phyloP scores from a whole-genome alignment of 2,888 invertebrate species.

The Quadriops clusia region DNA sequence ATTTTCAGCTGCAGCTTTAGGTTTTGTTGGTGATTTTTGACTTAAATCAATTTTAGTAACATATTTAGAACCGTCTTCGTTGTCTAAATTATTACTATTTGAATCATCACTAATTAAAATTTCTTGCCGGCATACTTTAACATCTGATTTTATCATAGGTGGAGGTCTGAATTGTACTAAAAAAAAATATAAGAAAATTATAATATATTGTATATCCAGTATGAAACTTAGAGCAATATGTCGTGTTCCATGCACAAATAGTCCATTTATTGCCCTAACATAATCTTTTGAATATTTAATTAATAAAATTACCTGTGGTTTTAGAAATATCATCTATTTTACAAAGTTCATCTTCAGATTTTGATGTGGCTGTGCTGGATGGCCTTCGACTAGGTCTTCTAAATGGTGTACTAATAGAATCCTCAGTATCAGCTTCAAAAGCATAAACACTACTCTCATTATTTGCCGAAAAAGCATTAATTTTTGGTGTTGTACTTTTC shows the following conservation, averaged over 20 bases:
- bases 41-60: too few relatives aligned
- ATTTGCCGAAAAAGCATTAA: constrained; percentile 52
- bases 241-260: constrained; percentile 1
- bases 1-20: constrained; percentile 13
- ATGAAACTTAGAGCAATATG: constrained; percentile 3
- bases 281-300: constrained; percentile 3
- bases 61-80: too few relatives aligned
- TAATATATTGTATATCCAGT: constrained; percentile 5
- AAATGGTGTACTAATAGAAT: constrained; percentile 47
- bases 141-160: constrained; percentile 21
- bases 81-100: too few relatives aligned
- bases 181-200: constrained; percentile 10
- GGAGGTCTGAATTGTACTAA: constrained; percentile 28
- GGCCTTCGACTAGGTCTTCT: constrained; percentile 39
- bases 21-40: constrained; percentile 9
- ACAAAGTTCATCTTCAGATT: constrained; percentile 36
- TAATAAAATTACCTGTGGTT: constrained; percentile 9
- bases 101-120: constrained; percentile 12
- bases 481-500: constrained; percentile 34
- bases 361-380: constrained; percentile 36
- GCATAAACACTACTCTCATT: constrained; percentile 62
- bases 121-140: constrained; percentile 15
- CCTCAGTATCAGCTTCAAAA: constrained; percentile 55
- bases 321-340: constrained; percentile 28
- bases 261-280: constrained; percentile 1